Evolutionary conservation across 2,113 vertebrate genomes (phyloP).

Genomic region (Hippoglossus stenolepis): DNA sequence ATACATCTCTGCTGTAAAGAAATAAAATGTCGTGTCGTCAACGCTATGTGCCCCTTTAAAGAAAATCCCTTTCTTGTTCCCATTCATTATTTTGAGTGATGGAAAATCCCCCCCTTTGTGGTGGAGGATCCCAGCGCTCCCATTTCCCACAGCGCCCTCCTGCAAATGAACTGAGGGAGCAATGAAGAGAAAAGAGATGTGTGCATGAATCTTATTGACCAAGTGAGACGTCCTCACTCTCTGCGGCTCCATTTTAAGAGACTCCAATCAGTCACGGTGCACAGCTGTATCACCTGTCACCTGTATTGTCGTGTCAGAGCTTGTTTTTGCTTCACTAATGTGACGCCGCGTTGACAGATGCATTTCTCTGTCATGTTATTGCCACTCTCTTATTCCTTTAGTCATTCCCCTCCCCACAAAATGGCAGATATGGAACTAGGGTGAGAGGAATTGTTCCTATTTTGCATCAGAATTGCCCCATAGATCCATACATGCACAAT

Average conservation of each 20-base stretch:
- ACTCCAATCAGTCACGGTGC: background rate
- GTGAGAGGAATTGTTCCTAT: conserved; percentile 42
- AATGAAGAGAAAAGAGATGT: conserved; percentile 1
- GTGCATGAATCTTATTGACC: background rate
- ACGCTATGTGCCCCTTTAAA: background rate
- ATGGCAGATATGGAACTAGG: conserved; percentile 36
- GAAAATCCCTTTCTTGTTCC: background rate
- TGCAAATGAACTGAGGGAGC: background rate
- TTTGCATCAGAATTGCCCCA: conserved; percentile 36
- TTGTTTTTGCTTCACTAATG: conserved; percentile 16
- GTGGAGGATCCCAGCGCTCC: background rate
- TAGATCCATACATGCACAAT: conserved; percentile 33
- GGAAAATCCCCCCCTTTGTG: background rate
- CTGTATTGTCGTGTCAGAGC: conserved; percentile 20
- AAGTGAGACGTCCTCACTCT: background rate
- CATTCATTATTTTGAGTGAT: conserved; percentile 5
- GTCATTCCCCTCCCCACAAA: conserved; percentile 8
- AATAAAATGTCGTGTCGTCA: background rate
- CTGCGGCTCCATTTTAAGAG: background rate
- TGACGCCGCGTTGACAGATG: conserved; percentile 32
- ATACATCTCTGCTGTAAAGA: background rate
- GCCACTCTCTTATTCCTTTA: conserved; percentile 23
- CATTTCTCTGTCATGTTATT: conserved; percentile 26
- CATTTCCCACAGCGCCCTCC: background rate
- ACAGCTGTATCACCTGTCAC: conserved; percentile 19